Evolutionary conservation across 2,888 invertebrate genomes (phyloP).

Genomic region (Rutpela maculata): DNA sequence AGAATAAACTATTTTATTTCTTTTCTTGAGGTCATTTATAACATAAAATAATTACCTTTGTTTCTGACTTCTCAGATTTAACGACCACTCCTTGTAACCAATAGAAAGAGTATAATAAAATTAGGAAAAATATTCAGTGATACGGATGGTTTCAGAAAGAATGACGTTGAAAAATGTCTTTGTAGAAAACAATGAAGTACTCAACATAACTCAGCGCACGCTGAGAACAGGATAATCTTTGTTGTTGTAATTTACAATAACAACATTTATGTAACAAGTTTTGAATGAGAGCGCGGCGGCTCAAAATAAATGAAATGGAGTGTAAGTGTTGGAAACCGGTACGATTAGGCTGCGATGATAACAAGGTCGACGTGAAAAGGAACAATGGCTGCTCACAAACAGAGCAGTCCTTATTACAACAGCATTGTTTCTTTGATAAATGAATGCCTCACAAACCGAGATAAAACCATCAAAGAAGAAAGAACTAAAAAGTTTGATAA

Average conservation of each 20-base stretch:
- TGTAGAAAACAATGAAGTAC: conserved; percentile 33
- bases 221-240: conserved; percentile 47
- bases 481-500: conserved; percentile 66
- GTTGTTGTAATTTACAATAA: conserved; percentile 50
- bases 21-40: too few species aligned
- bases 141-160: conserved; percentile 33
- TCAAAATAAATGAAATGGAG: conserved; percentile 58
- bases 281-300: conserved; percentile 39
- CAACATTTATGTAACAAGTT: conserved; percentile 45
- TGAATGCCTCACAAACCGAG: conserved; percentile 69
- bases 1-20: too few species aligned
- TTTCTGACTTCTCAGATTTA: too few species aligned
- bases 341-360: conserved; percentile 63
- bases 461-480: conserved; percentile 70
- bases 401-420: conserved; percentile 68
- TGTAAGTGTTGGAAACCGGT: conserved; percentile 56
- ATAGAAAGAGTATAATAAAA: neutral
- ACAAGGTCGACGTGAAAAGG: conserved; percentile 65
- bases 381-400: conserved; percentile 67
- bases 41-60: too few species aligned
- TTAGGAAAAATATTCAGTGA: conserved; percentile 1
- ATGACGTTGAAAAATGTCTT: conserved; percentile 44
- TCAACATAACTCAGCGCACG: conserved; percentile 23
- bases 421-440: conserved; percentile 72
- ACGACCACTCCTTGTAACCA: too few species aligned